Evolutionary conservation across 1,140 invertebrate species (phyloP).

Genomic region (Wiebesia pumilae): DNA sequence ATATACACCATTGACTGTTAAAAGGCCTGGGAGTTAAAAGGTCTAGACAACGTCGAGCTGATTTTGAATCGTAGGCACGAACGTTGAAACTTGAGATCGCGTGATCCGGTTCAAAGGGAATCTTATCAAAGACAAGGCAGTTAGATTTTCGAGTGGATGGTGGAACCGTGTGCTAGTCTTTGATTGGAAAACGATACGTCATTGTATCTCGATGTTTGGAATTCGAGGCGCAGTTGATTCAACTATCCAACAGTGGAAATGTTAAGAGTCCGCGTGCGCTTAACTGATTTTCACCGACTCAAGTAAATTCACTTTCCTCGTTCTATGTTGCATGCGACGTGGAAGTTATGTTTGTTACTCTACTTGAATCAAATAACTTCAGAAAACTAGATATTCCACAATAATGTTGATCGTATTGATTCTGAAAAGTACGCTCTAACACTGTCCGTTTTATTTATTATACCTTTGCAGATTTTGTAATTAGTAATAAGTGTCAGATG

Average conservation of each 20-base stretch:
- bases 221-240: neutral
- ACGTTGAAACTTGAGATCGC: too few relatives aligned
- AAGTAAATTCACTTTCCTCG: neutral
- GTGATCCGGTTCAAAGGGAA: too few relatives aligned
- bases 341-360: neutral
- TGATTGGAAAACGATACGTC: neutral
- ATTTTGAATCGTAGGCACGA: too few relatives aligned
- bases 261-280: neutral
- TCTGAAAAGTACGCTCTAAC: neutral
- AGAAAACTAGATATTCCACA: neutral
- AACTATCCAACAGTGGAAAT: neutral
- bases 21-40: too few relatives aligned
- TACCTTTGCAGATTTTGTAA: neutral
- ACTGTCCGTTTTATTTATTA: neutral
- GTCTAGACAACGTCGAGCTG: too few relatives aligned
- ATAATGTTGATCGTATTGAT: neutral
- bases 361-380: neutral
- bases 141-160: too few relatives aligned
- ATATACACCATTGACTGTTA: too few relatives aligned
- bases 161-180: too few relatives aligned
- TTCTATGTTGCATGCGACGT: neutral
- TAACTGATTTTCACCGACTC: neutral
- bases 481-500: conserved; percentile 12
- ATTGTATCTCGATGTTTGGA: neutral
- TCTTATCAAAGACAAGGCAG: too few relatives aligned